Conservation (phyloP, 2,888 invertebrate genomes). For the Drosophila hamatofila region DNA sequence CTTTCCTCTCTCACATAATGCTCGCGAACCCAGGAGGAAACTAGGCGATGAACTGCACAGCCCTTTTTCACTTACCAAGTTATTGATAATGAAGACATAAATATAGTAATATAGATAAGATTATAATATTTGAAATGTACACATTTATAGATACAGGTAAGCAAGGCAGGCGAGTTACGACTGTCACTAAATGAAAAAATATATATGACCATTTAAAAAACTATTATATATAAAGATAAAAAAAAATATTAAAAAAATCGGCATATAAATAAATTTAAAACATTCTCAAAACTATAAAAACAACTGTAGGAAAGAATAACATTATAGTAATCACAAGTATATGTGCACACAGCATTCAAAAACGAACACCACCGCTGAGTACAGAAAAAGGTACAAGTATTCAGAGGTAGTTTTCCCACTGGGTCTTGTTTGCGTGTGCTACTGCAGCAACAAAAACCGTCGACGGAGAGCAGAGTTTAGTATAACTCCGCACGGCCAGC, state of each 20-base stretch:
- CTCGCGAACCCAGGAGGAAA: constrained; percentile 48
- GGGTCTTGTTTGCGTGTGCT: constrained; percentile 60
- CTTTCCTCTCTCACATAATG: constrained; percentile 51
- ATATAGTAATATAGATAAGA: not conserved
- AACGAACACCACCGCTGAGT: constrained; percentile 2
- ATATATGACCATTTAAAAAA: not conserved
- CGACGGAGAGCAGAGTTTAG: constrained; percentile 70
- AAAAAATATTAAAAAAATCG: not conserved
- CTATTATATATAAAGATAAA: not conserved
- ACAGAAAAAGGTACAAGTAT: constrained; percentile 6
- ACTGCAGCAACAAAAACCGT: constrained; percentile 61
- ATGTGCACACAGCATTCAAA: not conserved
- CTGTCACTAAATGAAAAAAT: not conserved
- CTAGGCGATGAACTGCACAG: not conserved
- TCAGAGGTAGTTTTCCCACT: constrained; percentile 38
- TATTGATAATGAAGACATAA: not conserved
- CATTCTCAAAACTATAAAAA: not conserved
- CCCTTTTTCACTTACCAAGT: not conserved
- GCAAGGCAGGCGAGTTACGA: not conserved
- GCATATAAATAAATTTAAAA: not conserved
- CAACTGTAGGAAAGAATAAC: not conserved
- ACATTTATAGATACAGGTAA: not conserved
- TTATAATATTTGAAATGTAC: too few species aligned
- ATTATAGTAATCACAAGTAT: too few species aligned
- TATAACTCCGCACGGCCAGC: constrained; percentile 76